Evolutionary conservation across 2,113 vertebrate species (phyloP).

Genomic region (Microtus montanus): DNA sequence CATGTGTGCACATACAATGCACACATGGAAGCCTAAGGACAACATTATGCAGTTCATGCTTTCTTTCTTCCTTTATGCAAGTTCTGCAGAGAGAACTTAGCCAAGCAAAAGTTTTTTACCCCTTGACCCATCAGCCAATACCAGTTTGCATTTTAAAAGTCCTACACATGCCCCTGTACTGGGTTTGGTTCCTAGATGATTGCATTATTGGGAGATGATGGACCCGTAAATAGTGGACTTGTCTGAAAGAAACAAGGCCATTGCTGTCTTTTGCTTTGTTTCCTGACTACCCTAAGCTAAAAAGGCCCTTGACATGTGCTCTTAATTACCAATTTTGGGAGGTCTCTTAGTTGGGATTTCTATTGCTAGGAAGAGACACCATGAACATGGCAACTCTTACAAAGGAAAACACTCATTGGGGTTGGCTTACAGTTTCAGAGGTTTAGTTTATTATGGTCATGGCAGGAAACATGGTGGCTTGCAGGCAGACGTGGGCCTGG

Average conservation of each 20-base stretch:
- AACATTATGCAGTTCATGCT: neutral
- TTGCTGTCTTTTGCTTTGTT: neutral
- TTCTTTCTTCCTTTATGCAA: neutral
- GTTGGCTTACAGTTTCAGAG: neutral
- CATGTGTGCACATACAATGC: neutral
- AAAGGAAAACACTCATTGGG: neutral
- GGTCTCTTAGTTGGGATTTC: neutral
- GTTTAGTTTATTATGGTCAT: neutral
- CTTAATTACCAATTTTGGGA: neutral
- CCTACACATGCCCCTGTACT: neutral
- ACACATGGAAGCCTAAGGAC: neutral
- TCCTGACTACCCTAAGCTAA: neutral
- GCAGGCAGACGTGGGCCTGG: neutral
- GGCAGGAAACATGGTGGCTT: neutral
- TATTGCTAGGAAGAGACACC: neutral
- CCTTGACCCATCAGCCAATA: neutral
- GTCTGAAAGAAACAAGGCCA: neutral
- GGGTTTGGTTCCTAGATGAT: neutral
- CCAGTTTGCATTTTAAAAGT: neutral
- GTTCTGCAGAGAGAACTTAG: neutral
- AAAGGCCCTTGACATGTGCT: neutral
- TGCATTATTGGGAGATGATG: neutral
- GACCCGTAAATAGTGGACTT: neutral
- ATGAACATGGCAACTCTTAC: neutral
- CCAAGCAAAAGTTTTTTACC: neutral